Base-by-base conservation (phyloP, 2,797 vertebrate genomes). In the Onychomys arenicola region DNA sequence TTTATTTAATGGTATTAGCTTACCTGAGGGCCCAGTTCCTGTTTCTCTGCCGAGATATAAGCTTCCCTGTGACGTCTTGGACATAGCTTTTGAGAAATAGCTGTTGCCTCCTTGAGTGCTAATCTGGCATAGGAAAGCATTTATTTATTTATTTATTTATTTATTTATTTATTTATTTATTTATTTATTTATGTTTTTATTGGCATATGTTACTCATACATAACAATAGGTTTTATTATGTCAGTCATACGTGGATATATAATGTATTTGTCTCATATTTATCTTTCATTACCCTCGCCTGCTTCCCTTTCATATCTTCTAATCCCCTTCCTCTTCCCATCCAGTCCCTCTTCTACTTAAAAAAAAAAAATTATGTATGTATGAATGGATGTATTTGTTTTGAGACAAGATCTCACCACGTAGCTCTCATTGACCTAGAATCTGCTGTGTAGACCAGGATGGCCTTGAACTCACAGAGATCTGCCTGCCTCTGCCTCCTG, bases 1-100 rank as follows among this genome's bases (percentile, higher is more conserved):
- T 94, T 96, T 94, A 52, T 80, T 77, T 77, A 88, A 69, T 90
- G 73, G 67, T 75, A 63, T 49, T 91, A 80, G 49, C 14, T 92
- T 92, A 87, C 59, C 61, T 43, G 9, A 43, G 77, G 88, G 61
- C 37, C 46, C 52, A n/a, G 57, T 17, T 85, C 82, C 88, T 78
- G n/a, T 95, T 95, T 92, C 95, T 83, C 77, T 40, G 10, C 5
- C 65, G 93, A 91, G 83, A 83, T 9, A 59, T 80, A 75, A 67
- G 43, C 52, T 93, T 32, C 55, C 55, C 27, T 13, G 25, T 17
- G 55, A 55, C 65, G 77, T 49, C 19, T 94, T 37, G 34, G 10
- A 1, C 1, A 0, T 40, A 37, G 55, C 73, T 71, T 92, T 87
- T 77, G 69, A 40, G 63, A 69, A 94, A 59, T 40, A 76, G 21